Evolutionary conservation across 2,888 invertebrate species (phyloP), one percentile per base, ranked within the genome.

Genomic region (Andrena minutula): DNA sequence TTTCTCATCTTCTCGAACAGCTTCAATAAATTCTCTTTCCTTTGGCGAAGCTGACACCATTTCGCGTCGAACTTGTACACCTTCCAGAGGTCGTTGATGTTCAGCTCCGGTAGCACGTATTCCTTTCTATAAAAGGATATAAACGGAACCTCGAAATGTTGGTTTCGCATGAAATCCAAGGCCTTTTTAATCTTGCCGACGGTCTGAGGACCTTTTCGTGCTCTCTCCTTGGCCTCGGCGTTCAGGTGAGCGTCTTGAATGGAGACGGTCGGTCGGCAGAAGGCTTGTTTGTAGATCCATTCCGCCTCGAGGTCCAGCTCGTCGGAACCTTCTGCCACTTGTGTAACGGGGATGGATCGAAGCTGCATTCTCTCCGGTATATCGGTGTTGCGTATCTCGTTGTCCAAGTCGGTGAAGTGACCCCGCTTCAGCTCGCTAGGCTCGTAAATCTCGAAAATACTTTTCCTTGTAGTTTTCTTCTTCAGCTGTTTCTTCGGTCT

Each of bases 91-190:
- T 99, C 99, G 90, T 98, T 98, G 71, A 99, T 98, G 87, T 97
- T 98, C 28, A 99, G 94, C 91, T 99, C 99, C 0, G 99, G 98
- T 90, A 98, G 97, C 0, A 99, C 98, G 90, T 99, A 99, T 93
- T 99, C 99, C 94, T 99, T 99, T 28, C 99, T 96, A 93, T 99
- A 99, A 94, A 99, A 99, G 0, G 99, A 98, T 90, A 99, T 99
- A 94, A 99, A 99, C 0, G 99, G 99, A 49, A 99, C 99, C 95
- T 99, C 99, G 87, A 99, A 95, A 65, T 98, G 97, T 91, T 99
- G 98, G 93, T 99, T 99, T 61, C 99, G 95, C 96, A 99, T 99
- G 92, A 99, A 99, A 91, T 99, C 98, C n/a, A 99, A 94, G 0
- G 99, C 98, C 93, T 99, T 98, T 64, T 97, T 96, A 66, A 99